Evolutionary conservation across 1,140 invertebrate genomes (phyloP).

Genomic region (Polyergus mexicanus): DNA sequence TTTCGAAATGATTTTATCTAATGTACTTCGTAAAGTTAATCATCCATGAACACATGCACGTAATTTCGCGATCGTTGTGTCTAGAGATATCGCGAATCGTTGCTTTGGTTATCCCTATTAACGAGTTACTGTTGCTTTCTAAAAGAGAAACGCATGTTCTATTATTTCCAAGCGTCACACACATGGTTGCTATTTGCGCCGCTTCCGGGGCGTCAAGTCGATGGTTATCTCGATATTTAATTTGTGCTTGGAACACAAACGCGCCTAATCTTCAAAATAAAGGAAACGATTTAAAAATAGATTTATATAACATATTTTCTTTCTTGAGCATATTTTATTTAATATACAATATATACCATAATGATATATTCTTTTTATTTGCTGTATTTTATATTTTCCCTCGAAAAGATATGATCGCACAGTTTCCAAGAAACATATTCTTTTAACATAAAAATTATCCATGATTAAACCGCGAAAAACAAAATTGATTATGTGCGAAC

Average conservation of each 20-base stretch:
- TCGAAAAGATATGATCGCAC: not conserved
- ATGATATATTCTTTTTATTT: not conserved
- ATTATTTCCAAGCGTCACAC: conserved; percentile 25
- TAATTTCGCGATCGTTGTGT: conserved; percentile 37
- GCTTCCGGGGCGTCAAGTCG: conserved; percentile 16
- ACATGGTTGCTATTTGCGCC: conserved; percentile 1
- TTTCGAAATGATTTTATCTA: conserved; percentile 31
- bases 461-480: not conserved
- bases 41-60: conserved; percentile 24
- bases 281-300: not conserved
- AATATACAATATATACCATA: not conserved
- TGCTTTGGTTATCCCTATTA: conserved; percentile 54
- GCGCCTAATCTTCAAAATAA: not conserved
- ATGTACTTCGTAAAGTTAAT: conserved; percentile 30
- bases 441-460: not conserved
- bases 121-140: conserved; percentile 58
- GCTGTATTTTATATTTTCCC: not conserved
- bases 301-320: not conserved
- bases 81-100: conserved; percentile 4
- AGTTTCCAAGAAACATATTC: not conserved
- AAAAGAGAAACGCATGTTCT: conserved; percentile 62
- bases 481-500: not conserved
- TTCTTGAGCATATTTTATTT: not conserved
- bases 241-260: conserved; percentile 7
- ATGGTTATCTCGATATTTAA: conserved; percentile 32